Base-by-base conservation (phyloP, 2,888 invertebrate species). In the Hartigia nigra region DNA sequence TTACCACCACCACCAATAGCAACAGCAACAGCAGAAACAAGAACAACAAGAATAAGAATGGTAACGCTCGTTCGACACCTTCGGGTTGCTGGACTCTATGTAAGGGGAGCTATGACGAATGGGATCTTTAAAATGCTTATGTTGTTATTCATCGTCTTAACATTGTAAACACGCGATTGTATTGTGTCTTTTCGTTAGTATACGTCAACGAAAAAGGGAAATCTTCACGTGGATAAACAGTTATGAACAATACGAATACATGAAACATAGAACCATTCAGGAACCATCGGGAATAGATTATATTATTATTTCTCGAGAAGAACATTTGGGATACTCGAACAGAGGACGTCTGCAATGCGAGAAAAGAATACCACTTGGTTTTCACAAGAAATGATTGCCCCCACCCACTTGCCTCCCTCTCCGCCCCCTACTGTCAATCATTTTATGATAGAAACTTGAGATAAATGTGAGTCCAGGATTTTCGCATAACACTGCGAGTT, bases 61-160 rank as follows among this genome's bases (percentile, higher is more conserved):
- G 79, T 78, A 82, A 79, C 80, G 82, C 82, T 75, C 84, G 82
- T 75, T 76, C 84, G 76, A 79, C 83, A 75, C 84, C 84, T 77
- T 85, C 88, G 86, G 89, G 88, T 84, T 89, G 89, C 87, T 89
- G 90, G 90, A 87, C 84, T 77, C 82, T 89, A 77, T 89, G 90
- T 80, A 86, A 87, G 69, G 85, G 87, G 82, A 86, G 84, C 82
- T 87, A 87, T 82, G 85, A 86, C 82, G 84, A 87, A 39, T 86
- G 86, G 85, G 85, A 87, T 77, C 83, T 83, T 80, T 87, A 86
- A 23, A 9, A 55, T 23, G 23, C 39, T 55, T 55, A 23, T 39
- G 5, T 39, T 14, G 14, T 55, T 55, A 23, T 55, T 55, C 39
- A 55, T 23, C 39, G 39, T 23, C 23, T 5, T 23, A 55, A 23